Evolutionary conservation across 2,888 invertebrate species (phyloP).

Genomic region (Lydus trimaculatus): DNA sequence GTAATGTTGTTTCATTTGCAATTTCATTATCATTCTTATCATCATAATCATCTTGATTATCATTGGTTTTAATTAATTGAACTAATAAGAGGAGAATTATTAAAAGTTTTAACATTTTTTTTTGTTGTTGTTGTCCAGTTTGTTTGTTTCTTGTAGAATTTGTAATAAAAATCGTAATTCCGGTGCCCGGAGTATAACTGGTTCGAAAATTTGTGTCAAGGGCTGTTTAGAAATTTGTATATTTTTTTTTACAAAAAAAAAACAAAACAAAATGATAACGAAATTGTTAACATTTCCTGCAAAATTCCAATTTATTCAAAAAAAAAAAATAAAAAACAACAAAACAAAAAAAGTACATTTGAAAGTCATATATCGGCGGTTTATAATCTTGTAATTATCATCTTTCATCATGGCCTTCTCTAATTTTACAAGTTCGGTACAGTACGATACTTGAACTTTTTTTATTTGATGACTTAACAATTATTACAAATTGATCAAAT

Average conservation of each 20-base stretch:
- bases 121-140: too few relatives aligned
- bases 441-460: too few relatives aligned
- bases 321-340: neutral
- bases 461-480: neutral
- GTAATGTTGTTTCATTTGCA: neutral
- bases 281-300: neutral
- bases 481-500: too few relatives aligned
- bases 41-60: neutral
- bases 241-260: neutral
- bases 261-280: too few relatives aligned
- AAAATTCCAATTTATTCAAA: neutral
- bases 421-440: too few relatives aligned
- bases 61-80: neutral
- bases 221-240: neutral
- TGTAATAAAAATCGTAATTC: neutral
- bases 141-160: neutral
- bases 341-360: too few relatives aligned
- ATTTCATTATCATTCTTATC: neutral
- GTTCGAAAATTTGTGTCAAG: slow-evolving; percentile 3
- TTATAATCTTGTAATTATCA: too few relatives aligned
- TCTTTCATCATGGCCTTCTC: too few relatives aligned
- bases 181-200: neutral
- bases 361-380: too few relatives aligned
- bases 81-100: neutral
- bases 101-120: neutral